Base-by-base conservation (phyloP, 1,140 invertebrate species). In the Brachystomella parvula region DNA sequence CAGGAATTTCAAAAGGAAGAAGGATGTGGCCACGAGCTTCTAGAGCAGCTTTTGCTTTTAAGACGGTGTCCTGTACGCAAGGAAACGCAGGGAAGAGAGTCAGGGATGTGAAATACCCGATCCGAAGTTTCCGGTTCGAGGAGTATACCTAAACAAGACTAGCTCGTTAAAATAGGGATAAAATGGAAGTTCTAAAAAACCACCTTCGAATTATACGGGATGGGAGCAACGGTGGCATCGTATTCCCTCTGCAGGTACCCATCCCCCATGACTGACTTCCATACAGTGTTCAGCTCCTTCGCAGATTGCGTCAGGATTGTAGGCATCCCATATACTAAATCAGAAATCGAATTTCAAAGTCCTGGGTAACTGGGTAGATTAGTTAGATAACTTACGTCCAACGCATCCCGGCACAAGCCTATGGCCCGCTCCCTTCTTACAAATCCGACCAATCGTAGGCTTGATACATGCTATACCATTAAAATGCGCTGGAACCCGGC, bases 381-480 rank as follows among this genome's bases (percentile, higher is more conserved):
- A 24, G 12, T 12, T 12, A n/a, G n/a, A n/a, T n/a, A n/a, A n/a
- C 44, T 66, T 66, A 19, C 58, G 33, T 32, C 58, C 58, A 30
- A 60, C 32, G 29, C 21, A 31, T 30, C 32, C 32, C 9, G 57
- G 30, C 21, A 26, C 12, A 24, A 39, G 21, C 3, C 60, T 3
- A 15, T 19, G 3, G 3, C 24, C 24, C 3, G 19, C 3, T 17
- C 60, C 30, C 26, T 9, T 19, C 30, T 47, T 24, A 61, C 67
- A 68, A 0, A 77, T 24, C 19, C 76, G 59, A 21, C 68, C 70
- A 28, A 39, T 30, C 1, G 76, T 76, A 1, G 77, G 74, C 71
- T 77, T 78, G 21, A 86, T 78, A n/a, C 82, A 82, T 72, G 81
- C 83, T n/a, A 85, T 74, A 33, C 84, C 84, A 77, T 80, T 82